A percentile compares a stretch with the other conserved stretches of the same genome.
Evolutionary conservation across 2,888 invertebrate genomes (phyloP).

Genomic region (Ormia ochracea): DNA sequence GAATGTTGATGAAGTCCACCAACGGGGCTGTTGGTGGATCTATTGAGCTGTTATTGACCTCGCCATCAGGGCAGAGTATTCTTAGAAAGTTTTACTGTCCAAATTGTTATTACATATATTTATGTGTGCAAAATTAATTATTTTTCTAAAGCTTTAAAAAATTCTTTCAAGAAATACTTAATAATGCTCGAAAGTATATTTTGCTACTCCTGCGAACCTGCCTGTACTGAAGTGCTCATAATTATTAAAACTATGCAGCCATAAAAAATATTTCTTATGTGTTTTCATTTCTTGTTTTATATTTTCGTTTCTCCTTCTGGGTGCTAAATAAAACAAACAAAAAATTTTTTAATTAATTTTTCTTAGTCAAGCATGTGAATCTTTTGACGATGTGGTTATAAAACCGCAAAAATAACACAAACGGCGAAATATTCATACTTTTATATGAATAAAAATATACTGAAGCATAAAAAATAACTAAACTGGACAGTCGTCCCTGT

Average conservation of each 20-base stretch:
- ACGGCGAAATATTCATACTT: not conserved
- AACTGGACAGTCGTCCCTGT: conserved; percentile 39
- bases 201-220: not conserved
- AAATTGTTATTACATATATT: too few relatives aligned
- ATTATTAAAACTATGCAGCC: conserved; percentile 31
- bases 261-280: conserved; percentile 22
- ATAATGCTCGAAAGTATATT: too few relatives aligned
- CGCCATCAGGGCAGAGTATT: too few relatives aligned
- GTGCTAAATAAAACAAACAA: conserved; percentile 40
- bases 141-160: too few relatives aligned
- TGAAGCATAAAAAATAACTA: not conserved
- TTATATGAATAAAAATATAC: not conserved
- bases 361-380: conserved; percentile 50
- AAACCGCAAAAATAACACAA: conserved; percentile 36
- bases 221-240: not conserved
- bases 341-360: conserved; percentile 58
- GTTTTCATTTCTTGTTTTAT: not conserved
- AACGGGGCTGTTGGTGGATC: too few relatives aligned
- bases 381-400: conserved; percentile 54
- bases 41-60: too few relatives aligned
- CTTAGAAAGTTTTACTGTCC: too few relatives aligned
- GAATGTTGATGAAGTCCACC: too few relatives aligned
- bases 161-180: too few relatives aligned
- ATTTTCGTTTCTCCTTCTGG: not conserved
- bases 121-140: too few relatives aligned